Conservation (phyloP, 2,797 vertebrate genomes). For the Hippoglossus hippoglossus region DNA sequence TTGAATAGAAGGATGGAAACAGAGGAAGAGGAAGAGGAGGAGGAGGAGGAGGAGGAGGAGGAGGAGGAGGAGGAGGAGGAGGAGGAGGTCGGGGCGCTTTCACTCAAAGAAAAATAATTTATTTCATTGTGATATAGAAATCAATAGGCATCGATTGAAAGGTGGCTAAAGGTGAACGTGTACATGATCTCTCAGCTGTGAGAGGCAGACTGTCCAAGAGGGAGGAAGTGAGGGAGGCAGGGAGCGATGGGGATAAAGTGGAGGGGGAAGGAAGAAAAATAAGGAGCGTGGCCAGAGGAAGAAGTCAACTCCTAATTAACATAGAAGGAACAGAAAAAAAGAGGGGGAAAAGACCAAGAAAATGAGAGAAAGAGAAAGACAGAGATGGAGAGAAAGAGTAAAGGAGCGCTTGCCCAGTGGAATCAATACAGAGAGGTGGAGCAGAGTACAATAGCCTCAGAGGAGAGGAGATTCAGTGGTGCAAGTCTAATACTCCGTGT, state of each 20-base stretch:
- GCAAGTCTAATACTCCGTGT: conserved; percentile 92
- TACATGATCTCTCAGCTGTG: conserved; percentile 76
- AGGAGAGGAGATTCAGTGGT: conserved; percentile 92
- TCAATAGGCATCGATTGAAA: conserved; percentile 82
- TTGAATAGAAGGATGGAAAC: conserved; percentile 45
- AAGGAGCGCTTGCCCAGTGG: conserved; percentile 68
- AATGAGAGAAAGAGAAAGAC: conserved; percentile 34
- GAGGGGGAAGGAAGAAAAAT: not conserved
- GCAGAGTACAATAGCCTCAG: conserved; percentile 90
- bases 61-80: conserved; percentile 5
- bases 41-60: conserved; percentile 6
- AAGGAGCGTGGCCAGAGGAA: conserved; percentile 29
- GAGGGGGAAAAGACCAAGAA: conserved; percentile 35
- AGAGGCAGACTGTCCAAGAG: conserved; percentile 63
- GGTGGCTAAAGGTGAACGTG: conserved; percentile 82
- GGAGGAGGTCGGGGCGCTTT: conserved; percentile 34
- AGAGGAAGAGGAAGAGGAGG: conserved; percentile 20
- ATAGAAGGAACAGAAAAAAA: conserved; percentile 53
- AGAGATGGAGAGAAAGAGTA: conserved; percentile 45
- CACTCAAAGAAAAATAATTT: conserved; percentile 79
- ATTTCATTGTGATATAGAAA: conserved; percentile 86
- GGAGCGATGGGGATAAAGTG: not conserved
- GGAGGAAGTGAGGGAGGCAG: not conserved
- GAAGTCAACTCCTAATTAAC: conserved; percentile 64
- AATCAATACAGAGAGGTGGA: conserved; percentile 85